Base-by-base conservation (phyloP, 2,797 vertebrate species). In the Glyptemys insculpta region DNA sequence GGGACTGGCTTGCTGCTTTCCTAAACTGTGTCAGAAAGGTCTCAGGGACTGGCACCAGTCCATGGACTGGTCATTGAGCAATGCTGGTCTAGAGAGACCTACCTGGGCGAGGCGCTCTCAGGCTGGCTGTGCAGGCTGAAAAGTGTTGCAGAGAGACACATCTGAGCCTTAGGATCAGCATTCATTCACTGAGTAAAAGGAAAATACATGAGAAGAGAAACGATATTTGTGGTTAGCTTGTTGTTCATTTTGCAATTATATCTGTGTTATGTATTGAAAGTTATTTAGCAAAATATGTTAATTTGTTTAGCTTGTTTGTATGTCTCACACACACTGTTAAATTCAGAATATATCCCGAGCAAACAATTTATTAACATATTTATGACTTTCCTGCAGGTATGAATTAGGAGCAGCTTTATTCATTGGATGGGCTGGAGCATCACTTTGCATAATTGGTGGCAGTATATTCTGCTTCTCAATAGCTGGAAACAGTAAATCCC, bases 351-450 rank as follows among this genome's bases (percentile, higher is more conserved):
- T 81, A 72, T 37, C n/a, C 49, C 19, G 10, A 54, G 23, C 25
- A 54, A 94, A n/a, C n/a, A 53, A 57, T 86, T 82, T 7, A 6
- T 94, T 50, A 97, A 50, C 25, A 10, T 65, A 25, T 97, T 90
- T 96, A 59, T 92, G 95, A 18, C 94, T 94, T 96, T 86, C 97
- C 91, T 95, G 41, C 98, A 99, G 99, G 97, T 99, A 99, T 98
- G 99, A 99, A 98, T 97, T 99, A 93, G 99, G 99, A 80, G 98
- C 99, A 21, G 99, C 99, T 85, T 98, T 99, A 85, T 99, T 99
- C 93, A 98, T 99, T 79, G 99, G 99, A 92, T 99, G 99, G 99
- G 99, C 98, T 68, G 99, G 99, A 89, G 98, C 99, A 80, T 98
- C 98, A 9, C 98, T 99, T 91, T 99, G 99, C 96, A 98, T 99